phyloP scores from a whole-genome alignment of 2,113 vertebrate genomes.

The Chloebia gouldiae region DNA sequence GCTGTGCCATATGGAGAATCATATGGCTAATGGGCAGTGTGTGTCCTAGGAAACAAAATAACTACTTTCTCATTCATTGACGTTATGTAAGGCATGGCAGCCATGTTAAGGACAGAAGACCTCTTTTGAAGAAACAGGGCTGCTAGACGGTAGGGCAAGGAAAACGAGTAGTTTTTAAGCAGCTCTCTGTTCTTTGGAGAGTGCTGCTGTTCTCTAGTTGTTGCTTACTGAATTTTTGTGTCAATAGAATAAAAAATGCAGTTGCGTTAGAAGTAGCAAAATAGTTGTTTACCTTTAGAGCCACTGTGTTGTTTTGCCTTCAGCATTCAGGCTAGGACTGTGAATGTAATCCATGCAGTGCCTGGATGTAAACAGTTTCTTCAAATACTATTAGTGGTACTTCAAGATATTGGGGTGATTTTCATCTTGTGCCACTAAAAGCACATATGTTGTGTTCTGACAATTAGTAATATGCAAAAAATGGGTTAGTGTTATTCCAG shows the following conservation, averaged over 20 bases:
- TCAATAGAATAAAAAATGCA: not conserved
- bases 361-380: not conserved
- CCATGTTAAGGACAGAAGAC: constrained; percentile 46
- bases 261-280: not conserved
- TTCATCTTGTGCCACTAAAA: not conserved
- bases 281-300: not conserved
- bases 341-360: not conserved
- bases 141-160: not conserved
- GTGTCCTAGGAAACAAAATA: not conserved
- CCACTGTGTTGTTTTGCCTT: not conserved
- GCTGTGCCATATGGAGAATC: not conserved
- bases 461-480: not conserved
- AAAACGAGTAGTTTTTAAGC: not conserved
- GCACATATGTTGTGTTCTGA: not conserved
- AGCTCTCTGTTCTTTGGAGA: not conserved
- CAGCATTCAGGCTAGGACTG: not conserved
- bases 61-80: not conserved
- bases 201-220: not conserved
- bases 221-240: not conserved
- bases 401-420: not conserved
- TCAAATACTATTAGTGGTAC: not conserved
- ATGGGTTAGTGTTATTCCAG: not conserved
- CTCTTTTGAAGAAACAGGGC: constrained; percentile 40
- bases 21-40: not conserved
- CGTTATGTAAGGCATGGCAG: constrained; percentile 59